Conservation (phyloP, 1,140 invertebrate species). For the Chionoecetes opilio region DNA sequence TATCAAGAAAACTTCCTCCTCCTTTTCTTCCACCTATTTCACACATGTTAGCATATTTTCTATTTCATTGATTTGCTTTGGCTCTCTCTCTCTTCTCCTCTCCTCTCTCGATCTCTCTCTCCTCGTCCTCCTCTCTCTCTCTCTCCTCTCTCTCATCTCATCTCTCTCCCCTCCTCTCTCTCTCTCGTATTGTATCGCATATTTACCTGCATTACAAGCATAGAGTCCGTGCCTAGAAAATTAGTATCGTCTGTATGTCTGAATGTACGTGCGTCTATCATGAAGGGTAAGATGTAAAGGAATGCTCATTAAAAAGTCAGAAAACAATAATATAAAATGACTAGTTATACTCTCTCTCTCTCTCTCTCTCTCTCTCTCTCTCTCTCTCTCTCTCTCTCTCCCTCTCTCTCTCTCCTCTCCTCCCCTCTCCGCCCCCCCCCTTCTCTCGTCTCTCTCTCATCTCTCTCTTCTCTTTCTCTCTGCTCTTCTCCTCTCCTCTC, state of each 20-base stretch:
- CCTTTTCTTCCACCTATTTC: too few species aligned
- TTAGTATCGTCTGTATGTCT: neutral
- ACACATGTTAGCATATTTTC: too few species aligned
- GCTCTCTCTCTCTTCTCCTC: too few species aligned
- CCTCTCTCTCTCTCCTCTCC: too few species aligned
- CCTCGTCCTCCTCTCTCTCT: neutral
- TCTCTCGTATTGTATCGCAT: neutral
- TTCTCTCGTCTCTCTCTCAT: constrained; percentile 25
- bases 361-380: constrained; percentile 9
- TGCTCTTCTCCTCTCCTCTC: too few species aligned
- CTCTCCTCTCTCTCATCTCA: neutral
- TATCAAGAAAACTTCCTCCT: too few species aligned
- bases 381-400: constrained; percentile 27
- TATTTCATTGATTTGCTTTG: too few species aligned
- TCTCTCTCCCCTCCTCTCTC: neutral
- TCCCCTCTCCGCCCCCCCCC: too few species aligned
- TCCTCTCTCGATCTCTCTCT: too few species aligned
- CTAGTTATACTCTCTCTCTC: neutral
- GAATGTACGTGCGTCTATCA: neutral
- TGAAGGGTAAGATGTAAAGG: neutral
- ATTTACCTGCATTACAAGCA: neutral
- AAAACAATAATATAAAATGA: neutral
- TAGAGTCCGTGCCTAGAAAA: neutral
- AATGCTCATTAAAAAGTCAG: neutral
- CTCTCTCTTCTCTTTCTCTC: neutral